Conservation (phyloP, 2,113 vertebrate species). For the Sphyrna mokarran region DNA sequence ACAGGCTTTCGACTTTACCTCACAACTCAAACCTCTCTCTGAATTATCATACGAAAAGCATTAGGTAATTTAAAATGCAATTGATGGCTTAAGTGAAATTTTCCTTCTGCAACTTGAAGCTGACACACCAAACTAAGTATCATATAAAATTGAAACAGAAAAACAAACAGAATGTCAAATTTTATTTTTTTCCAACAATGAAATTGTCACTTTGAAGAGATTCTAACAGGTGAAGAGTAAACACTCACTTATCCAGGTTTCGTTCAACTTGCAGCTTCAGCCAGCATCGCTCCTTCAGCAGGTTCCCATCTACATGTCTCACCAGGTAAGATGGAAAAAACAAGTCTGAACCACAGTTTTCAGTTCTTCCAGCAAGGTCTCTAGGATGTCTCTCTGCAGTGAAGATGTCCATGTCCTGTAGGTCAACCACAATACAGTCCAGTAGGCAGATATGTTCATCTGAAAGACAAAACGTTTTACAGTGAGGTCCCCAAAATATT, state of each 20-base stretch:
- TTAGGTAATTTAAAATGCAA: neutral
- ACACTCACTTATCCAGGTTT: conserved; percentile 84
- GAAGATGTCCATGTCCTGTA: conserved; percentile 95
- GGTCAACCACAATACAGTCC: conserved; percentile 87
- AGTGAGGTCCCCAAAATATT: neutral
- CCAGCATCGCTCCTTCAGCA: conserved; percentile 79
- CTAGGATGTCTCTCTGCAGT: conserved; percentile 68
- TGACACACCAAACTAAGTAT: neutral
- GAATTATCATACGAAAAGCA: neutral
- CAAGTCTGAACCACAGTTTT: conserved; percentile 56
- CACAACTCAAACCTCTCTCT: neutral
- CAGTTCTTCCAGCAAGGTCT: conserved; percentile 50
- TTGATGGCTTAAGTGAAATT: neutral
- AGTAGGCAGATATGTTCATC: conserved; percentile 80
- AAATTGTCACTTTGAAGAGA: neutral
- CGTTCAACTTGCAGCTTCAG: conserved; percentile 86
- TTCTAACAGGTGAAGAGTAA: neutral
- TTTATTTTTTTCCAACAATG: neutral
- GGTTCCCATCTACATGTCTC: conserved; percentile 73
- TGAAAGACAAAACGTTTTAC: conserved; percentile 43
- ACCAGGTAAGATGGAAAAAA: conserved; percentile 80
- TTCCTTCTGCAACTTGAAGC: neutral
- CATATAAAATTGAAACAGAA: neutral
- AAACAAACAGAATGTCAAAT: neutral
- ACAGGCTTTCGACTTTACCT: neutral